Evolutionary conservation across 2,113 vertebrate genomes (phyloP), one percentile per base, ranked within the genome.

Genomic region (Chelonoidis abingdonii): DNA sequence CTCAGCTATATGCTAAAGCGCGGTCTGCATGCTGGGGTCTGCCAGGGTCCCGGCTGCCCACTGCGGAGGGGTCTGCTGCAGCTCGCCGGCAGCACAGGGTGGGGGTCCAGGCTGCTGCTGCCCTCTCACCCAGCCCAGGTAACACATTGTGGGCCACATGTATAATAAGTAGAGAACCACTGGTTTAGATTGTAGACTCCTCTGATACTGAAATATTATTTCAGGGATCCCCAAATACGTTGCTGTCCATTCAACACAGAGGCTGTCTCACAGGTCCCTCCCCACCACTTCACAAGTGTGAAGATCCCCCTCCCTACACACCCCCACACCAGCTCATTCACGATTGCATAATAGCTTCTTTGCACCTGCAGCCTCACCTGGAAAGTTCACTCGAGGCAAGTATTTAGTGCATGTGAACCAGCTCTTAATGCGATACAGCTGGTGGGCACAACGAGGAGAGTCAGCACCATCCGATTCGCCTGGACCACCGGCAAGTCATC

Each of bases 321-420:
- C 0, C 4, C 22, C 9, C 35, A 22, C 35, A 38, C 22, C 47
- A 47, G 24, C 22, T 35, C 31, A 35, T 22, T 22, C 25, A 59
- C 25, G 13, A 62, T 0, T 9, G 16, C 16, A 2, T n/a, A 69
- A 1, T 27, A 12, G 11, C 19, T 38, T 1, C 0, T 38, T 31
- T 52, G 16, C 0, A 2, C 56, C 38, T 9, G 3, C 50, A 21
- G 50, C n/a, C 7, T 8, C 10, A n/a, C 10, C 3, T 13, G 50
- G 50, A 12, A 52, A 80, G 31, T 50, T 35, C 7, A 35, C 6
- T 31, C 17, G 29, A 50, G 78, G 47, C 44, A 10, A 13, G 29
- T 29, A 29, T 31, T 31, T 50, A 50, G n/a, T 1, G 35, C 50
- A 13, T 2, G 50, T 52, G 10, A 21, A 13, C 4, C 24, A 41